Evolutionary conservation across 2,113 vertebrate genomes (phyloP).

Genomic region (Oxygymnocypris stewartii): DNA sequence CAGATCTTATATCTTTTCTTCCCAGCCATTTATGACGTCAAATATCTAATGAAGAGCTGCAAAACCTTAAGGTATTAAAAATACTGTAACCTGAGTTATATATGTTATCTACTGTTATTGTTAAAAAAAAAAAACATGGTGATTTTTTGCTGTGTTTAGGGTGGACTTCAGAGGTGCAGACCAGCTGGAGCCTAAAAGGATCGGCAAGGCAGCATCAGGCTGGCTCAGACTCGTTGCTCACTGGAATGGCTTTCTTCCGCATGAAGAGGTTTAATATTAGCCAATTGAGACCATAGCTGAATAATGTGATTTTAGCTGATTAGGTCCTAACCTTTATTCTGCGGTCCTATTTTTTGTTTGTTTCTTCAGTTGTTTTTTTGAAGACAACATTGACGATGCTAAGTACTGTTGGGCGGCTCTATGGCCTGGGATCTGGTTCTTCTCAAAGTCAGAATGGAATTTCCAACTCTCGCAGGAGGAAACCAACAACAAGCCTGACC

Average conservation of each 20-base stretch:
- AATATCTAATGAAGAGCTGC: constrained; percentile 99
- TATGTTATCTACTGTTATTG: not conserved
- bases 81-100: not conserved
- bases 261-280: constrained; percentile 89
- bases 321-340: not conserved
- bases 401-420: constrained; percentile 96
- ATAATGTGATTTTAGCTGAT: not conserved
- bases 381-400: constrained; percentile 98
- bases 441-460: constrained; percentile 90
- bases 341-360: not conserved
- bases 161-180: constrained; percentile 97
- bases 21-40: constrained; percentile 97
- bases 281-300: not conserved
- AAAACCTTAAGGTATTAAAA: constrained; percentile 92
- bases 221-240: constrained; percentile 94
- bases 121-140: not conserved
- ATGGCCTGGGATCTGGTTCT: constrained; percentile 93
- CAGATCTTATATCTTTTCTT: constrained; percentile 98
- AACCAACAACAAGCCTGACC: constrained; percentile 80
- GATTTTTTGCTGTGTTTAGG: constrained; percentile 70
- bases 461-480: constrained; percentile 76
- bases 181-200: constrained; percentile 94
- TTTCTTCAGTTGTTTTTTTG: constrained; percentile 90
- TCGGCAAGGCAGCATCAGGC: constrained; percentile 97
- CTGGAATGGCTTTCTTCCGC: constrained; percentile 98